Evolutionary conservation across 2,888 invertebrate genomes (phyloP).

Genomic region (Drosophila picticornis): DNA sequence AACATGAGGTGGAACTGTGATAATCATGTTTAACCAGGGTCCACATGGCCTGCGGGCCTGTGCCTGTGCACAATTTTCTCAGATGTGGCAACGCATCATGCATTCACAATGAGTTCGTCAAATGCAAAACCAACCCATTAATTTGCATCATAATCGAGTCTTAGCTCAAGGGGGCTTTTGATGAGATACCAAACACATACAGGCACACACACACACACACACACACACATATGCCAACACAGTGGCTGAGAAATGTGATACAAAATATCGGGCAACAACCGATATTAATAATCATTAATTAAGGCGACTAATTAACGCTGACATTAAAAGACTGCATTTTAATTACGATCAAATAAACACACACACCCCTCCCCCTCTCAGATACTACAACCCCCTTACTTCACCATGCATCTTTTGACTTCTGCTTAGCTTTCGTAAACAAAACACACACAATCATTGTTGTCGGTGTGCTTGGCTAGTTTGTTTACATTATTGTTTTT

Average conservation of each 20-base stretch:
- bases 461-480: constrained; percentile 3
- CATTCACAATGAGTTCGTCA: constrained; percentile 78
- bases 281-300: constrained; percentile 81
- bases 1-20: constrained; percentile 77
- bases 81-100: constrained; percentile 59
- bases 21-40: constrained; percentile 74
- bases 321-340: constrained; percentile 77
- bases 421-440: constrained; percentile 15
- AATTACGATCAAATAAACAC: constrained; percentile 53
- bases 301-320: constrained; percentile 79
- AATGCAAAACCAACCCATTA: constrained; percentile 71
- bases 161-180: not conserved
- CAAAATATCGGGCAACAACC: constrained; percentile 67
- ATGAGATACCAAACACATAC: not conserved
- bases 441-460: not conserved
- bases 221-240: not conserved
- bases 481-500: constrained; percentile 14
- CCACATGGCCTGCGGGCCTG: constrained; percentile 28
- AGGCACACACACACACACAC: not conserved
- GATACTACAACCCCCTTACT: not conserved
- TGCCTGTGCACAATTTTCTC: constrained; percentile 11
- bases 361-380: not conserved
- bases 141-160: constrained; percentile 78
- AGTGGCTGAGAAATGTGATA: constrained; percentile 44
- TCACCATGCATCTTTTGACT: not conserved